phyloP scores from a whole-genome alignment of 2,113 vertebrate genomes.

The Aplodontia rufa region DNA sequence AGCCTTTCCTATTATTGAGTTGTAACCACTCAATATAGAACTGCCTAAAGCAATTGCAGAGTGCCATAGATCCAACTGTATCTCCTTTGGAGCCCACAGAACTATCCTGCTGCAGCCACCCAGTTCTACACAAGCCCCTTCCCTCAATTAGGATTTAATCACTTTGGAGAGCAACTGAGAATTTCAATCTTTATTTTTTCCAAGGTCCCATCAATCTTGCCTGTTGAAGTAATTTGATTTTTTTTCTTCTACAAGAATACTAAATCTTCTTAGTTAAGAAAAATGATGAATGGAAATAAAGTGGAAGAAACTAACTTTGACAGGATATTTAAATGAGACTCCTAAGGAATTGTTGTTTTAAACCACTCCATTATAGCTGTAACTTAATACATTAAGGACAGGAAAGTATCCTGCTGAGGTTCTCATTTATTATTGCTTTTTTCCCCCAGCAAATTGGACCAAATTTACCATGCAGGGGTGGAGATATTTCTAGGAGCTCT shows the following conservation, averaged over 20 bases:
- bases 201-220: slow-evolving; percentile 62
- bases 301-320: slow-evolving; percentile 62
- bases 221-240: slow-evolving; percentile 75
- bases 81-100: slow-evolving; percentile 10
- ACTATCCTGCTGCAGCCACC: background rate
- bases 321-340: slow-evolving; percentile 54
- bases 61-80: background rate
- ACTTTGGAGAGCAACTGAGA: slow-evolving; percentile 59
- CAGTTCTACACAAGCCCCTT: slow-evolving; percentile 45
- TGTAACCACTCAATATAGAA: background rate
- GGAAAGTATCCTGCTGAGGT: background rate
- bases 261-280: slow-evolving; percentile 52
- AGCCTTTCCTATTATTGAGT: slow-evolving; percentile 59
- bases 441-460: accelerated
- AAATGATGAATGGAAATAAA: slow-evolving; percentile 9
- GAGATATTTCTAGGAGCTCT: background rate
- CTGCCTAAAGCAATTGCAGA: slow-evolving; percentile 57
- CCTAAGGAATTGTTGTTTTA: slow-evolving; percentile 33
- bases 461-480: background rate
- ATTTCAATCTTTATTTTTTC: slow-evolving; percentile 63
- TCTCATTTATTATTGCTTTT: slow-evolving; percentile 5
- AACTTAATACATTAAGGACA: background rate
- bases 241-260: slow-evolving; percentile 15
- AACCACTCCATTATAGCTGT: background rate
- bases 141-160: slow-evolving; percentile 75